A percentile compares a stretch with the other conserved stretches of the same genome.
These are phyloP conservation scores for Plodia interpunctella DNA, from an alignment of 1,140 invertebrate species.

Conservation along the genomic window DNA sequence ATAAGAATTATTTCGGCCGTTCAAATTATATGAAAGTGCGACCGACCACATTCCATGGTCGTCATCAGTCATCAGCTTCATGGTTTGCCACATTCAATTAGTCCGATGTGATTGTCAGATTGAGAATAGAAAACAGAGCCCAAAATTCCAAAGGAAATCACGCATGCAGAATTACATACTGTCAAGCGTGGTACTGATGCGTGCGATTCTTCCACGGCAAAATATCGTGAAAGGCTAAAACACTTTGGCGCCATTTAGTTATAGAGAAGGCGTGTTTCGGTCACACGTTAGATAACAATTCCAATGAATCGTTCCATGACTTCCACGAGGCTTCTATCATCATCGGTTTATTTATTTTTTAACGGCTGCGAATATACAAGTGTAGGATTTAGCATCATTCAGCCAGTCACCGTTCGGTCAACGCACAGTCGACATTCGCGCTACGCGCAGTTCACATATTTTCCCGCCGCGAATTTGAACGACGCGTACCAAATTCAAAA, in stretches of 20 bases:
- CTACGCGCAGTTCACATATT: conserved; percentile 43
- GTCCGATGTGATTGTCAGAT: not conserved
- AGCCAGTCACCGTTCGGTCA: conserved; percentile 64
- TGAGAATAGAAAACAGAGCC: conserved; percentile 2
- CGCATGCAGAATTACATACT: not conserved
- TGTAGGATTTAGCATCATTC: conserved; percentile 52
- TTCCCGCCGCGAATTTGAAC: conserved; percentile 62
- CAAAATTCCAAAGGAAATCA: not conserved
- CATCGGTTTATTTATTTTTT: conserved; percentile 68
- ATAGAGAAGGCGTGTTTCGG: conserved; percentile 24
- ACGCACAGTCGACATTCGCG: conserved; percentile 51
- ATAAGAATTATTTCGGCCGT: not conserved
- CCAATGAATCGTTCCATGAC: conserved; percentile 51
- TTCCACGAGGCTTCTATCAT: conserved; percentile 38
- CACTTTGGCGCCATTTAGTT: conserved; percentile 22
- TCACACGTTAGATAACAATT: conserved; percentile 64
- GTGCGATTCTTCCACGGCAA: conserved; percentile 10
- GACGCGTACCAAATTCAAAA: conserved; percentile 29
- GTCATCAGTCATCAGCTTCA: not conserved
- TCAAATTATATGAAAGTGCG: conserved; percentile 5
- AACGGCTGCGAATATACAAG: conserved; percentile 69
- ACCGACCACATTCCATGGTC: conserved; percentile 9
- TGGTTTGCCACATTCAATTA: not conserved
- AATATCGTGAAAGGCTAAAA: not conserved
- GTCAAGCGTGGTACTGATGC: not conserved